A percentile compares a stretch with the other conserved stretches of the same genome.
phyloP scores from a whole-genome alignment of 2,113 vertebrate species.

The Nerophis ophidion region DNA sequence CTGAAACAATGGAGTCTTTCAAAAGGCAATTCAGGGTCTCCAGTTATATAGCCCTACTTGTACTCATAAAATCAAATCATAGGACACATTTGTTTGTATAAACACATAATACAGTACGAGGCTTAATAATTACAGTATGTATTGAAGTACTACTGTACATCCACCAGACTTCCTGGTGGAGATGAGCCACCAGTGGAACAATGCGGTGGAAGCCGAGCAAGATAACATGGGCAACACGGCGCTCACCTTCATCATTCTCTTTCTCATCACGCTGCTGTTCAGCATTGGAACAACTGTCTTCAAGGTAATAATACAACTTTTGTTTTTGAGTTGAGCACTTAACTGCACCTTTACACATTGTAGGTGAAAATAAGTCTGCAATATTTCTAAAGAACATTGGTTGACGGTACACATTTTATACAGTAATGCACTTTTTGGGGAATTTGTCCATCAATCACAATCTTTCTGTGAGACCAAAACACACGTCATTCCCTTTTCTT shows the following conservation, averaged over 20 bases:
- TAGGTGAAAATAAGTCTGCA: not conserved
- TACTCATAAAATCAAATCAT: not conserved
- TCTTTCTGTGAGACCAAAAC: too few relatives aligned
- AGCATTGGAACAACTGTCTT: conserved; percentile 76
- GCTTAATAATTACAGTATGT: not conserved
- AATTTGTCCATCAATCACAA: too few relatives aligned
- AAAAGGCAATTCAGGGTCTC: conserved; percentile 35
- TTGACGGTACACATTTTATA: too few relatives aligned
- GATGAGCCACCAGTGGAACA: not conserved
- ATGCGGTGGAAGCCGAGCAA: conserved; percentile 32
- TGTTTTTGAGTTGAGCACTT: not conserved
- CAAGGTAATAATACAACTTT: conserved; percentile 69
- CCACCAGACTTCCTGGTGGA: conserved; percentile 1
- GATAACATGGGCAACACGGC: conserved; percentile 68
- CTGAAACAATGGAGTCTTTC: conserved; percentile 11
- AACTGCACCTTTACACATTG: not conserved
- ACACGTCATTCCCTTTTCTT: too few relatives aligned
- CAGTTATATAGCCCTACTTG: too few relatives aligned
- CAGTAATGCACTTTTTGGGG: too few relatives aligned
- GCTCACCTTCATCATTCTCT: conserved; percentile 81
- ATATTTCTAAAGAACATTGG: too few relatives aligned
- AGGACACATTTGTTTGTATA: too few relatives aligned
- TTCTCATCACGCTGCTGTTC: conserved; percentile 83
- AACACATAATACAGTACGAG: too few relatives aligned
- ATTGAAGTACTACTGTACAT: conserved; percentile 11